Percentiles rank a stretch among this genome's conserved stretches.
These are phyloP conservation scores for Centroberyx gerrardi DNA, from an alignment of 2,797 vertebrate species.

Conservation along the genomic window DNA sequence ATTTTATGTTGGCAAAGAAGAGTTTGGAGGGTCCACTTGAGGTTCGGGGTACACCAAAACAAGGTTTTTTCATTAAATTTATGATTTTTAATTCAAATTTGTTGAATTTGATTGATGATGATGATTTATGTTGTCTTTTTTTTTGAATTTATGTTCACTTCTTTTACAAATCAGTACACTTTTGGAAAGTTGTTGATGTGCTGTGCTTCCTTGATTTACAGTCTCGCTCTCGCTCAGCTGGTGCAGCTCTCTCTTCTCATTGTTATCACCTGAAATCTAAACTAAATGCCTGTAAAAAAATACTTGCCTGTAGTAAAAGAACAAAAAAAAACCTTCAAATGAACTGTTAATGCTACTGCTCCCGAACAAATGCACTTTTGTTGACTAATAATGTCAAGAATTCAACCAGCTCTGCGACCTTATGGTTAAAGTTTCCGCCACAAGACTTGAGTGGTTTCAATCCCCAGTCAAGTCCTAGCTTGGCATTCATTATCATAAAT, in stretches of 20 bases:
- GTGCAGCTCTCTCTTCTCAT: background rate
- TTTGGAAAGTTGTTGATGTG: background rate
- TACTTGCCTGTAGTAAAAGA: background rate
- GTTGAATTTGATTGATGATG: background rate
- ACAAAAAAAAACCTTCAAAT: conserved; percentile 1
- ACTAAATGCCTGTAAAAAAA: conserved; percentile 6
- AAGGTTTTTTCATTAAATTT: background rate
- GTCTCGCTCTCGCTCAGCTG: background rate
- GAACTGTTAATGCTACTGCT: background rate
- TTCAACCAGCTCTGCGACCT: conserved; percentile 6
- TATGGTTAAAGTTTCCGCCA: conserved; percentile 12
- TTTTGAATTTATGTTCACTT: background rate
- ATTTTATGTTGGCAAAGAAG: background rate
- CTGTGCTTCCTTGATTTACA: background rate
- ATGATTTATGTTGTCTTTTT: background rate
- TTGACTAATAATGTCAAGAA: conserved; percentile 26
- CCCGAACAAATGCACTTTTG: conserved; percentile 13
- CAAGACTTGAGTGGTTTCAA: conserved; percentile 18
- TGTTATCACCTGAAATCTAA: background rate
- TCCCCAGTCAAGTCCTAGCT: conserved; percentile 14
- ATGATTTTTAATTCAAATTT: background rate
- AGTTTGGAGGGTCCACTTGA: background rate
- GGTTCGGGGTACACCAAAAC: background rate
- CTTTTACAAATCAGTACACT: background rate
- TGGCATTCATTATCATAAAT: conserved; percentile 42